These are phyloP conservation scores for Agrotis ipsilon DNA, from an alignment of 2,888 invertebrate species.

Conservation along the genomic window DNA sequence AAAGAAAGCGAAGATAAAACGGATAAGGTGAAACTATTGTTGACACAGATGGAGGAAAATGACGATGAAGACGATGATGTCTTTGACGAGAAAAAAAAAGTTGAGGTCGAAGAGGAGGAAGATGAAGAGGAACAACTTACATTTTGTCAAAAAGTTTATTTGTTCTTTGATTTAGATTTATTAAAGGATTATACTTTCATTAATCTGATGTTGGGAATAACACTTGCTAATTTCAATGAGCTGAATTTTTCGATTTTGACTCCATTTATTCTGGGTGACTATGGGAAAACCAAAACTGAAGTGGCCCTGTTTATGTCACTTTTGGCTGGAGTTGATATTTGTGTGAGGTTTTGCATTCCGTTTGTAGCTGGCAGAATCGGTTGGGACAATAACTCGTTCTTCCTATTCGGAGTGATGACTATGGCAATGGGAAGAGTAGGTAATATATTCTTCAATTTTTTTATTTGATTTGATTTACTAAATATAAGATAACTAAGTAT, in stretches of 20 bases:
- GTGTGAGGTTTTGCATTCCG: constrained; percentile 92
- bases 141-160: constrained; percentile 90
- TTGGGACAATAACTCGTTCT: constrained; percentile 94
- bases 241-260: constrained; percentile 94
- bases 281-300: constrained; percentile 91
- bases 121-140: constrained; percentile 77
- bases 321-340: constrained; percentile 92
- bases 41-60: constrained; percentile 73
- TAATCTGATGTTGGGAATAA: constrained; percentile 93
- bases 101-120: constrained; percentile 66
- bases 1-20: constrained; percentile 80
- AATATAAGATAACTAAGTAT: too few species aligned
- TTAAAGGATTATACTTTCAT: constrained; percentile 93
- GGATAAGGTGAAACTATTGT: constrained; percentile 79
- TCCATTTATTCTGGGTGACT: constrained; percentile 94
- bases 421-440: constrained; percentile 93
- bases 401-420: constrained; percentile 92
- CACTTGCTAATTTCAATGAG: constrained; percentile 93
- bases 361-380: constrained; percentile 93
- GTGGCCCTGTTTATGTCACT: constrained; percentile 94
- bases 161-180: constrained; percentile 94
- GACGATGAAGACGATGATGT: constrained; percentile 81
- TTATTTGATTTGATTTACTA: too few species aligned
- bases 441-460: constrained; percentile 54
- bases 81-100: constrained; percentile 71